Evolutionary conservation across 2,888 invertebrate genomes (phyloP).

Genomic region (Eupithecia vulgata): DNA sequence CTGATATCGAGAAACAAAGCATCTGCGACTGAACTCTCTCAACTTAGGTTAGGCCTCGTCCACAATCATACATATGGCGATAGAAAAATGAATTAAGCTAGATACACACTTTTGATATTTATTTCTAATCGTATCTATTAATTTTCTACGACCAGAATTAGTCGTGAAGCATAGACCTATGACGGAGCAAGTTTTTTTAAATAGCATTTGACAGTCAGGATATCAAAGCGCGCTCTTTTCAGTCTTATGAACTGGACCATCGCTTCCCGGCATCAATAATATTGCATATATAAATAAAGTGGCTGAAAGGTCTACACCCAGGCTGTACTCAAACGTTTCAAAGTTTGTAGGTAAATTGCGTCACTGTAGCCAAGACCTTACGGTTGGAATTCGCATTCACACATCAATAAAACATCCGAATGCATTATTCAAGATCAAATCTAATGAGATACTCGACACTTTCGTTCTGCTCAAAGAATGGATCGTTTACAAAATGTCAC

Average conservation of each 20-base stretch:
- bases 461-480: constrained; percentile 51
- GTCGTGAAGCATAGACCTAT: too few species aligned
- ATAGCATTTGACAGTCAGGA: too few species aligned
- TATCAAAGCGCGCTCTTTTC: too few species aligned
- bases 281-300: background rate
- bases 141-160: too few species aligned
- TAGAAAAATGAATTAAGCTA: background rate
- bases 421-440: constrained; percentile 59
- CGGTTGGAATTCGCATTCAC: constrained; percentile 31
- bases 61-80: background rate
- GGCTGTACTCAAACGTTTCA: background rate
- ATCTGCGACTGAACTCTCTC: constrained; percentile 12
- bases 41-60: constrained; percentile 7
- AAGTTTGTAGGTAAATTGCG: background rate
- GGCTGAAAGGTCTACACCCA: background rate
- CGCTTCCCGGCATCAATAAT: too few species aligned
- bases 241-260: too few species aligned
- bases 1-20: constrained; percentile 15
- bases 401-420: constrained; percentile 59
- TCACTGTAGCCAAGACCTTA: constrained; percentile 13
- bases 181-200: too few species aligned
- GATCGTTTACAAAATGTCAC: constrained; percentile 57
- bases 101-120: too few species aligned
- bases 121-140: too few species aligned
- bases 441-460: constrained; percentile 56